Evolutionary conservation across 2,797 vertebrate genomes (phyloP).

Genomic region (Platalea minor): DNA sequence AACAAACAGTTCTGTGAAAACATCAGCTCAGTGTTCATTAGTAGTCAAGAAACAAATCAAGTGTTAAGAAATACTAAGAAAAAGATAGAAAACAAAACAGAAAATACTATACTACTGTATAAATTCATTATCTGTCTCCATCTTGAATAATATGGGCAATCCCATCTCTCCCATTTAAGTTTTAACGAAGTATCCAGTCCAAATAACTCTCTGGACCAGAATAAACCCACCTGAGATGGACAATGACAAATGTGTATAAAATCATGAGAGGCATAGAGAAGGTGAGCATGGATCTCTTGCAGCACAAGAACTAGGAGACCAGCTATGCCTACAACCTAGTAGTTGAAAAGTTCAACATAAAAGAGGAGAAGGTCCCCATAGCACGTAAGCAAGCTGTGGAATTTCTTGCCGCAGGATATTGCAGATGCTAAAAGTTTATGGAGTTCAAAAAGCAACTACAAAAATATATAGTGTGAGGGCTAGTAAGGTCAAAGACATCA

Average conservation of each 20-base stretch:
- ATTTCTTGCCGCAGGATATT: conserved; percentile 10
- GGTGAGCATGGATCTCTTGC: background rate
- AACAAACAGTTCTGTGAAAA: background rate
- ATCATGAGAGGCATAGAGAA: background rate
- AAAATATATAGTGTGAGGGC: background rate
- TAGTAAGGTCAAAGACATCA: background rate
- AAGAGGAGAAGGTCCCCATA: background rate
- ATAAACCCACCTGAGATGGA: background rate
- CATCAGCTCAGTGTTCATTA: background rate
- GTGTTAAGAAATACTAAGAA: background rate
- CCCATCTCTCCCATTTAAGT: background rate
- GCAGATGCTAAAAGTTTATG: conserved; percentile 14
- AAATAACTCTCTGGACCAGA: background rate
- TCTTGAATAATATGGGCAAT: background rate
- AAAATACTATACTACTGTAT: background rate
- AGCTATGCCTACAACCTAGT: background rate
- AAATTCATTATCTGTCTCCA: background rate
- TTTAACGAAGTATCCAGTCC: background rate
- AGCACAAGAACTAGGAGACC: background rate
- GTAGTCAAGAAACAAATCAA: background rate
- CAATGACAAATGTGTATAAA: background rate
- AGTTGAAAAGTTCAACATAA: background rate
- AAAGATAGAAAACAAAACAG: background rate
- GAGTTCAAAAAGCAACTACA: background rate
- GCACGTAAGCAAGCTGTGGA: background rate